phyloP scores from a whole-genome alignment of 2,888 invertebrate genomes.

The Exocentrus adspersus region DNA sequence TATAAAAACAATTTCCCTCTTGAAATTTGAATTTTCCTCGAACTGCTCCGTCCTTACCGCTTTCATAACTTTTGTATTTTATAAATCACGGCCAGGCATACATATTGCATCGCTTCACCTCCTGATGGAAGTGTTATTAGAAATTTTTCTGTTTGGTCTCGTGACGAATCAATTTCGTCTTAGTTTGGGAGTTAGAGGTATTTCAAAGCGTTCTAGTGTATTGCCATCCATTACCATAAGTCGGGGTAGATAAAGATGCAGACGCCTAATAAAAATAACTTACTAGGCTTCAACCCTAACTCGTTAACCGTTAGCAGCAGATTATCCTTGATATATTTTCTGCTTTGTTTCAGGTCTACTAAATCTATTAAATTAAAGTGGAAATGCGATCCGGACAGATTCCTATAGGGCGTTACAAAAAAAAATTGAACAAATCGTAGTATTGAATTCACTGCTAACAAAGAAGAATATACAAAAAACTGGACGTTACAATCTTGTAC shows the following conservation, averaged over 20 bases:
- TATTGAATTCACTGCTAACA: background rate
- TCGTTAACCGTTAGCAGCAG: background rate
- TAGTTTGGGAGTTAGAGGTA: too few relatives aligned
- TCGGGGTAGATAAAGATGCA: background rate
- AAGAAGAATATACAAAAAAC: background rate
- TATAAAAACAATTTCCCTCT: slow-evolving; percentile 23
- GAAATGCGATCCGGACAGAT: background rate
- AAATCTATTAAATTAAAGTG: background rate
- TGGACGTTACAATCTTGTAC: background rate
- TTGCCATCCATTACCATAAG: background rate
- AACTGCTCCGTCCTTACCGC: slow-evolving; percentile 4
- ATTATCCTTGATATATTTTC: slow-evolving; percentile 1
- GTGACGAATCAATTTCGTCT: too few relatives aligned
- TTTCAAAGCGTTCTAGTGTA: background rate
- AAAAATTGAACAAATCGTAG: too few relatives aligned
- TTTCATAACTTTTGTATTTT: slow-evolving; percentile 24
- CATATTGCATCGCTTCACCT: slow-evolving; percentile 9
- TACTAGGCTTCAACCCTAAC: background rate
- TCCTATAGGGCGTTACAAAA: too few relatives aligned
- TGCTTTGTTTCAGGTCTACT: background rate
- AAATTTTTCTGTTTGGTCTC: background rate
- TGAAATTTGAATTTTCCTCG: slow-evolving; percentile 22
- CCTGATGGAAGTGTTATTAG: background rate
- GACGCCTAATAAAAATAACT: background rate
- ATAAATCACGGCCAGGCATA: slow-evolving; percentile 14